Percentiles rank a stretch among this genome's conserved stretches.
These are phyloP conservation scores for Uromys caudimaculatus DNA, from an alignment of 2,797 vertebrate species.

Conservation along the genomic window DNA sequence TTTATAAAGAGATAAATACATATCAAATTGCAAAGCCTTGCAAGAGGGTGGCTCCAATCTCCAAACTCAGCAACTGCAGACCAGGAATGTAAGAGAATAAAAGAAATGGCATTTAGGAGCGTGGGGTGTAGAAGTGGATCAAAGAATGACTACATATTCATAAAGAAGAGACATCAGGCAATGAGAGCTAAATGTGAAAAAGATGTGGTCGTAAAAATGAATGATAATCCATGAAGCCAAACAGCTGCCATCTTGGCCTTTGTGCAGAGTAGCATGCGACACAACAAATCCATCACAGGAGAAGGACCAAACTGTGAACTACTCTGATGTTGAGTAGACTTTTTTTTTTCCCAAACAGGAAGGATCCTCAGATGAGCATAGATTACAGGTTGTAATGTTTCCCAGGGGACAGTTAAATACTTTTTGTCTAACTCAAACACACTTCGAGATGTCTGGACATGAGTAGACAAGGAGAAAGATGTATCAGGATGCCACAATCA, in stretches of 20 bases:
- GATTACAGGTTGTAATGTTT: neutral
- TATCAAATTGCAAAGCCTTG: neutral
- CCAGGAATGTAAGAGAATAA: neutral
- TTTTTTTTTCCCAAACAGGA: neutral
- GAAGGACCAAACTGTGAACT: neutral
- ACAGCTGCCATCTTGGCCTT: neutral
- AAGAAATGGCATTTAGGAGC: neutral
- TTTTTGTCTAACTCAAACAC: neutral
- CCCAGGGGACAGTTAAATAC: neutral
- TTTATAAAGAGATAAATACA: neutral
- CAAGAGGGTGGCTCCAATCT: neutral
- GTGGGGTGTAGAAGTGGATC: neutral
- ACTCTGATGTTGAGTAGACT: neutral
- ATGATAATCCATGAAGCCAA: neutral
- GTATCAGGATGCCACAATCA: neutral
- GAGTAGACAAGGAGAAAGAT: conserved; percentile 7
- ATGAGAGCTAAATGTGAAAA: neutral
- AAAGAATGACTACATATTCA: neutral
- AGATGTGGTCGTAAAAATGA: neutral
- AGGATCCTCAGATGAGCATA: neutral
- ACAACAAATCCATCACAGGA: neutral
- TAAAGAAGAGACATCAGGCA: neutral
- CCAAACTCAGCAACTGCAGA: neutral
- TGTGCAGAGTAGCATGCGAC: neutral
- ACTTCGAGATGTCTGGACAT: neutral